Evolutionary conservation across 2,888 invertebrate genomes (phyloP), one percentile per base, ranked within the genome.

Genomic region (Volucella inanis): DNA sequence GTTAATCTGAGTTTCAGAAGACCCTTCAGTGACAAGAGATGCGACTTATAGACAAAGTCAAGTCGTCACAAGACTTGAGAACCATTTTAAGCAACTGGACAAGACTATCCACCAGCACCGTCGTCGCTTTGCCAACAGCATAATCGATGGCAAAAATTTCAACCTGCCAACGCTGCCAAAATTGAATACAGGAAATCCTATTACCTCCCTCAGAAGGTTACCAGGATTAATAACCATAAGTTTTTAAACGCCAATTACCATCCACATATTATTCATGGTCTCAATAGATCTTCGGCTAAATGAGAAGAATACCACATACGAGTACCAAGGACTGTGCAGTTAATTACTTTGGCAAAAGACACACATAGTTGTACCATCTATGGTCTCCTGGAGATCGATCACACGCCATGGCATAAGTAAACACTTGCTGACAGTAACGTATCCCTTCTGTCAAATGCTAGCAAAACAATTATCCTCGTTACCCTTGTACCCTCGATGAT

Each of bases 371-470:
- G 38, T 39, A 15, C 47, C 47, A 74, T 68, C 74, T 43, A 47
- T 65, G 43, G 18, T 70, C 22, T 39, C 11, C 62, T 15, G 39
- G 14, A 77, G 81, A 85, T 85, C 85, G 76, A 85, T 85, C 81
- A 81, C 77, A 64, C 22, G 39, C 57, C 64, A 49, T 67, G 57
- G 76, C 39, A 68, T 68, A 72, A 81, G 76, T 50, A 85, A 85
- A 85, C 77, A 85, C 67, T 72, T 61, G 85, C 85, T 85, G 85
- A 85, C 85, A 85, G 85, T 59, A 85, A 81, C 85, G 81, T 72
- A 81, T 80, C 85, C 81, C 76, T 85, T 85, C 81, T 85, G 80
- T 85, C 85, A 77, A 85, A 85, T 81, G 76, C 85, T 81, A 85
- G 85, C 76, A 77, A 85, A 85, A 85, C 85, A 85, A 85, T 85